Conservation (phyloP, 1,140 invertebrate genomes). For the Tenebrio molitor region DNA sequence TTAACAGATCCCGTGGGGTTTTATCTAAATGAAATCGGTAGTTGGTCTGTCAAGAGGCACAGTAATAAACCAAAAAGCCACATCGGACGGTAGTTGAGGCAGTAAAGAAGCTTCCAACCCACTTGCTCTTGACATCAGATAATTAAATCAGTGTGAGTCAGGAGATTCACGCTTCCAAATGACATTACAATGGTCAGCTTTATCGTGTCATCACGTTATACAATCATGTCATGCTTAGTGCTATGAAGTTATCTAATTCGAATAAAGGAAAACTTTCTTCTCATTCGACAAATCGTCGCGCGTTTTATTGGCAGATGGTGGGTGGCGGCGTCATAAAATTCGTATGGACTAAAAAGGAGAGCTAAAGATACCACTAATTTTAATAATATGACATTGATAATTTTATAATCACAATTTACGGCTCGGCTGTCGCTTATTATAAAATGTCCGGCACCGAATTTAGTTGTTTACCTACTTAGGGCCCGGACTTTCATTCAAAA, state of each 20-base stretch:
- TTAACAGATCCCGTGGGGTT: conserved; percentile 38
- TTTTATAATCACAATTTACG: conserved; percentile 33
- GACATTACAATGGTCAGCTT: conserved; percentile 40
- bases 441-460: conserved; percentile 33
- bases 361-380: conserved; percentile 21
- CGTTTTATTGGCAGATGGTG: conserved; percentile 26
- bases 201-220: conserved; percentile 44
- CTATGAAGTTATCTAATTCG: conserved; percentile 32
- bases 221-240: conserved; percentile 28
- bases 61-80: conserved; percentile 49
- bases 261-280: conserved; percentile 13
- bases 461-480: conserved; percentile 34
- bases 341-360: conserved; percentile 9
- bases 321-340: conserved; percentile 24
- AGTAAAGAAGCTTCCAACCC: conserved; percentile 44
- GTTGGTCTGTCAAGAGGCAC: conserved; percentile 50
- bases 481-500: conserved; percentile 7
- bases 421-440: neutral
- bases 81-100: conserved; percentile 38
- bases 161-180: conserved; percentile 43
- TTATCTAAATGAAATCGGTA: conserved; percentile 57
- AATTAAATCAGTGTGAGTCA: conserved; percentile 50
- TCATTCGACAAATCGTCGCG: neutral
- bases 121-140: conserved; percentile 48
- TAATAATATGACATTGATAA: conserved; percentile 36